These are phyloP conservation scores for Plotosus lineatus DNA, from an alignment of 2,113 vertebrate species.

Conservation along the genomic window DNA sequence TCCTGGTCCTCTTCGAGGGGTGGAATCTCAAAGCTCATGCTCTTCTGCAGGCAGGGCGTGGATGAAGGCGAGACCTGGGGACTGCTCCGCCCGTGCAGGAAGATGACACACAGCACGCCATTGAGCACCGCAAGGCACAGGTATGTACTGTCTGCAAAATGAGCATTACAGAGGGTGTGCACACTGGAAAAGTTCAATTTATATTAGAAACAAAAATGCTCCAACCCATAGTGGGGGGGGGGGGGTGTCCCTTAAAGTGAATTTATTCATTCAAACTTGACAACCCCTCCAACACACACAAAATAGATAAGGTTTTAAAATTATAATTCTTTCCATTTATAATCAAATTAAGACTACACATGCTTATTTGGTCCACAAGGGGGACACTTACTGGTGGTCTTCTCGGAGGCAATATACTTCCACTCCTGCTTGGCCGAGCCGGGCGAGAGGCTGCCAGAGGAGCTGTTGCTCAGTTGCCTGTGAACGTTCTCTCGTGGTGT, in stretches of 20 bases:
- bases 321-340: not conserved
- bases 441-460: constrained; percentile 88
- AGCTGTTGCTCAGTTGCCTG: constrained; percentile 93
- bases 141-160: constrained; percentile 84
- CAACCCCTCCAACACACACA: too few relatives aligned
- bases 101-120: constrained; percentile 90
- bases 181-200: too few relatives aligned
- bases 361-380: not conserved
- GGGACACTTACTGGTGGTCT: constrained; percentile 88
- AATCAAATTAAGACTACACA: not conserved
- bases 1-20: constrained; percentile 80
- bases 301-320: too few relatives aligned
- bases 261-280: too few relatives aligned
- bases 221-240: too few relatives aligned
- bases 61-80: constrained; percentile 91
- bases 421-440: constrained; percentile 89
- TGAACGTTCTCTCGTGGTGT: constrained; percentile 91
- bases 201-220: too few relatives aligned
- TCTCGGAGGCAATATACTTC: constrained; percentile 98
- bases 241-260: too few relatives aligned
- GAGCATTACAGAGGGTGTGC: too few relatives aligned
- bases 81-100: constrained; percentile 92
- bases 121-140: constrained; percentile 96
- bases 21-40: constrained; percentile 90
- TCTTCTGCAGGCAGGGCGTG: constrained; percentile 92